phyloP scores from a whole-genome alignment of 2,797 vertebrate genomes.

The Mallotus villosus region DNA sequence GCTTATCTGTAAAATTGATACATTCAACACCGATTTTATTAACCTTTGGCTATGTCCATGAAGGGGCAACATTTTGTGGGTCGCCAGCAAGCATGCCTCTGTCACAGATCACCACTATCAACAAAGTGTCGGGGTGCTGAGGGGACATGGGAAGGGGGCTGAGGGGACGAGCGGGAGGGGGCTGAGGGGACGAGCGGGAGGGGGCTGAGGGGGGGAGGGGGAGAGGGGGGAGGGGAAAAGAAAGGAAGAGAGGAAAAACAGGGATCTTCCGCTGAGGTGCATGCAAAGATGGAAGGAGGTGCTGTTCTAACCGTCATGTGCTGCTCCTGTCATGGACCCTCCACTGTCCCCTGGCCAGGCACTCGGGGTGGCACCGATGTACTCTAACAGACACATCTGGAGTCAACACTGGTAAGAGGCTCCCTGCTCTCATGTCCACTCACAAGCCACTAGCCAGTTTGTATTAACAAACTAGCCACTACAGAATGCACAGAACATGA shows the following conservation, averaged over 20 bases:
- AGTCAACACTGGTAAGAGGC: constrained; percentile 43
- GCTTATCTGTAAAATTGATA: constrained; percentile 98
- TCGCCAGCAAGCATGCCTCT: constrained; percentile 50
- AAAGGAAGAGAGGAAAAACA: background rate
- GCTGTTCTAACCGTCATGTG: background rate
- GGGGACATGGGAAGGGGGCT: background rate
- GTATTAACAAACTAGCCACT: no score
- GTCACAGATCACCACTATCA: constrained; percentile 56
- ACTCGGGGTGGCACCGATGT: constrained; percentile 16
- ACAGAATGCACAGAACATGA: background rate
- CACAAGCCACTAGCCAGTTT: constrained; percentile 4
- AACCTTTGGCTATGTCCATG: constrained; percentile 88
- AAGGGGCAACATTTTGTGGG: constrained; percentile 62
- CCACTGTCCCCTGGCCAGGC: constrained; percentile 1
- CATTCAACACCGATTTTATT: constrained; percentile 95
- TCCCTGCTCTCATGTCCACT: constrained; percentile 42
- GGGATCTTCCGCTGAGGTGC: constrained; percentile 15
- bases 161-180: no score
- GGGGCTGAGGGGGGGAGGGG: background rate
- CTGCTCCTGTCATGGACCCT: background rate
- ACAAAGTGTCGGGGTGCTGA: constrained; percentile 25
- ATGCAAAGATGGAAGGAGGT: background rate
- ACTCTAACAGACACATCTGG: constrained; percentile 57
- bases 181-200: background rate
- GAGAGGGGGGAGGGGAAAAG: background rate